phyloP scores from a whole-genome alignment of 1,140 invertebrate species.

The Drosophila prosaltans region DNA sequence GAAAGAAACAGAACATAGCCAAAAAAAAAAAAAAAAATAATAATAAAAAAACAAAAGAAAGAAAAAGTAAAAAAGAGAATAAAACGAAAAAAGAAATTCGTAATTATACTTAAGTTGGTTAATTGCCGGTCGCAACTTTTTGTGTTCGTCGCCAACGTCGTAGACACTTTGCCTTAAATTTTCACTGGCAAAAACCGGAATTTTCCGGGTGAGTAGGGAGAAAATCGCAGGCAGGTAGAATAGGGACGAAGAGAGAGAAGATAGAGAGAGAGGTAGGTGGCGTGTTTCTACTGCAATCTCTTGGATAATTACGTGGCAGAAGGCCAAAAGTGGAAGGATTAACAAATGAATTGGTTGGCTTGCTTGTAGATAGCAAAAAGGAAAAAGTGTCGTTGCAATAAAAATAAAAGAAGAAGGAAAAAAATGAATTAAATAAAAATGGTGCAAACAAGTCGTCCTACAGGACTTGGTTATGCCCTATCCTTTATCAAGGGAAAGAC shows the following conservation, averaged over 20 bases:
- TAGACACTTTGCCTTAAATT: slow-evolving; percentile 18
- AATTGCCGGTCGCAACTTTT: slow-evolving; percentile 24
- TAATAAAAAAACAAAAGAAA: not conserved
- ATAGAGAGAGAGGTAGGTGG: not conserved
- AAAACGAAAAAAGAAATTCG: slow-evolving; percentile 9
- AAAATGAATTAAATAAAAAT: too few relatives aligned
- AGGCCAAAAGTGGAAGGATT: slow-evolving; percentile 21
- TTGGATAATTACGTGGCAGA: slow-evolving; percentile 21
- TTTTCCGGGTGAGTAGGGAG: not conserved
- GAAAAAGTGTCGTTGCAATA: not conserved
- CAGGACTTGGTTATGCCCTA: too few relatives aligned
- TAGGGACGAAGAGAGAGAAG: not conserved
- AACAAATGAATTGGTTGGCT: slow-evolving; percentile 19
- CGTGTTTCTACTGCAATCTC: slow-evolving; percentile 9
- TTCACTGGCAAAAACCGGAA: slow-evolving; percentile 1
- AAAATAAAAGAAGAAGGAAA: not conserved
- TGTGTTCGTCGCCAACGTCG: not conserved
- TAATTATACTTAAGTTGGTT: slow-evolving; percentile 27
- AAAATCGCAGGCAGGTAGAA: not conserved
- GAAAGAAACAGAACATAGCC: not conserved
- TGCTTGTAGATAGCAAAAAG: slow-evolving; percentile 7
- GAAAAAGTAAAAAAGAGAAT: too few relatives aligned
- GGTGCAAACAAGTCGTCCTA: too few relatives aligned
- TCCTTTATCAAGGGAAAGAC: too few relatives aligned
- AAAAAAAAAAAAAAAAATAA: not conserved